These are phyloP conservation scores for Neopelma chrysocephalum DNA, from an alignment of 2,797 vertebrate genomes.

Conservation along the genomic window DNA sequence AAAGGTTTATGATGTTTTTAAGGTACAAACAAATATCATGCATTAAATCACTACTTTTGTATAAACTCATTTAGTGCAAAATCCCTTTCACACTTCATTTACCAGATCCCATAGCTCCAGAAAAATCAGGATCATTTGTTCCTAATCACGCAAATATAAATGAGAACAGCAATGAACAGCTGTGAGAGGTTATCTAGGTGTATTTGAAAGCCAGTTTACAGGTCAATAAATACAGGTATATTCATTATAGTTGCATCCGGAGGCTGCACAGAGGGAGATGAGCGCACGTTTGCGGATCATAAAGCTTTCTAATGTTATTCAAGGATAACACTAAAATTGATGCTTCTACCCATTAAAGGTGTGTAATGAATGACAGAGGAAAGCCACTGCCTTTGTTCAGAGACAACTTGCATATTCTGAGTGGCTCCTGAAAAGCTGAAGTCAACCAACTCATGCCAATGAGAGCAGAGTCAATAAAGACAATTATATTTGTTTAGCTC, in stretches of 20 bases:
- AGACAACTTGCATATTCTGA: background rate
- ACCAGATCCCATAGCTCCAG: background rate
- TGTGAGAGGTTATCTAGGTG: background rate
- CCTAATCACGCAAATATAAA: background rate
- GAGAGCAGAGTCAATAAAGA: background rate
- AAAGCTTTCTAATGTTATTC: background rate
- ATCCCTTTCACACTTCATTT: background rate
- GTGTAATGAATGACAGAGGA: background rate
- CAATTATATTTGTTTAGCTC: background rate
- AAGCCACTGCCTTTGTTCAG: background rate
- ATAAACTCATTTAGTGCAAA: background rate
- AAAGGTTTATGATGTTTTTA: background rate
- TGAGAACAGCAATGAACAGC: background rate
- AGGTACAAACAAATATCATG: background rate
- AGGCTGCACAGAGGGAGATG: background rate
- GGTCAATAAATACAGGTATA: background rate
- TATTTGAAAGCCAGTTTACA: background rate
- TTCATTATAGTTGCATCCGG: background rate
- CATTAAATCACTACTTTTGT: background rate
- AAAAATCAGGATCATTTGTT: constrained; percentile 1
- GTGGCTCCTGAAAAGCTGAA: background rate
- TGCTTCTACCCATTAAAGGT: background rate
- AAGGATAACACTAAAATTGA: background rate
- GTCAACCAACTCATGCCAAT: background rate
- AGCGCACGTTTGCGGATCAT: background rate